Evolutionary conservation across 2,888 invertebrate genomes (phyloP).

Genomic region (Coelinius sp.): DNA sequence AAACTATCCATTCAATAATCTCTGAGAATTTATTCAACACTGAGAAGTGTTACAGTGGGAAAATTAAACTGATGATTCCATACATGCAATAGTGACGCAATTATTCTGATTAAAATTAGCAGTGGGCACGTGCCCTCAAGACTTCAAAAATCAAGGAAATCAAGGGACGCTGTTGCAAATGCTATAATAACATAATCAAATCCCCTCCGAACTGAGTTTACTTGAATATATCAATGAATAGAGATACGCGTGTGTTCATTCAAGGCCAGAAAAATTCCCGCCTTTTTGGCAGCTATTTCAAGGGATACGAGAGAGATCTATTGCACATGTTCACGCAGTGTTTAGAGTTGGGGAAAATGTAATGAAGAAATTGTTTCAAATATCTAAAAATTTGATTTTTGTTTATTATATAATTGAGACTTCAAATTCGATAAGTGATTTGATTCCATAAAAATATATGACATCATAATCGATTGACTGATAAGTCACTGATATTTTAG

Average conservation of each 20-base stretch:
- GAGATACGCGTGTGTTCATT: not conserved
- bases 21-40: too few species aligned
- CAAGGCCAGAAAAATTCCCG: not conserved
- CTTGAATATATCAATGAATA: not conserved
- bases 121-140: not conserved
- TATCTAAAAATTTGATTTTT: not conserved
- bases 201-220: not conserved
- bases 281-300: not conserved
- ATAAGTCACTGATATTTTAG: too few species aligned
- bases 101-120: not conserved
- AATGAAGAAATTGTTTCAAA: not conserved
- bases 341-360: not conserved
- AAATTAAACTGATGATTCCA: not conserved
- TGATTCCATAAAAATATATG: not conserved
- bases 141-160: conserved; percentile 1
- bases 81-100: not conserved
- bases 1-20: not conserved
- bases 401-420: not conserved
- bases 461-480: too few species aligned
- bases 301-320: not conserved
- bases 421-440: not conserved
- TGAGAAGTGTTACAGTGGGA: too few species aligned
- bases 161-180: not conserved
- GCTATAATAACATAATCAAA: not conserved
- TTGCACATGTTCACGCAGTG: not conserved